Conservation (phyloP, 2,797 vertebrate species). For the Pitangus sulphuratus region DNA sequence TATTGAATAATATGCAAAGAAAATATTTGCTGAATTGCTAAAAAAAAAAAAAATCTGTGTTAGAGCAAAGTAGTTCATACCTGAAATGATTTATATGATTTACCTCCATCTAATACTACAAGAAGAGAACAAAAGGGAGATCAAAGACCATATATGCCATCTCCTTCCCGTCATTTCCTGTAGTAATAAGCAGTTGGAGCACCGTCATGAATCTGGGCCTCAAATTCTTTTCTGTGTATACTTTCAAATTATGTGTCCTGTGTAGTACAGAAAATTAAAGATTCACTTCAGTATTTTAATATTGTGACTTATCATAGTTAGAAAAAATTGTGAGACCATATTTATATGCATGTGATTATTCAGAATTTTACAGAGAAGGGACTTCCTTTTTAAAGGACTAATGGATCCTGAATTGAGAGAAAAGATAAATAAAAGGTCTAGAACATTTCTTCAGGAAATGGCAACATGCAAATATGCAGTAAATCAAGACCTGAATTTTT, state of each 20-base stretch:
- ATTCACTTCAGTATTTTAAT: background rate
- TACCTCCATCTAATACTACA: background rate
- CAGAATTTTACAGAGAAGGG: background rate
- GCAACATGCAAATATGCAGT: background rate
- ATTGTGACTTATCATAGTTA: background rate
- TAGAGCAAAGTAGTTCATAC: background rate
- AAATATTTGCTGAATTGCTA: background rate
- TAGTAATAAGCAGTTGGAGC: background rate
- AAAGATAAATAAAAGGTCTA: background rate
- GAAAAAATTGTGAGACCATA: background rate
- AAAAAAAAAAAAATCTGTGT: background rate
- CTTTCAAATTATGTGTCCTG: background rate
- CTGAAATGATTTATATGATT: background rate
- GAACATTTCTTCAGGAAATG: background rate
- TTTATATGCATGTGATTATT: background rate
- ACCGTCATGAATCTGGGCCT: background rate
- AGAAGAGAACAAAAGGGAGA: background rate
- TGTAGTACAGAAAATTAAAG: background rate
- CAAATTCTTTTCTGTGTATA: background rate
- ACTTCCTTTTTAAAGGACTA: background rate
- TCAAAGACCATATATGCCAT: background rate
- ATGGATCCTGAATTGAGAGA: background rate
- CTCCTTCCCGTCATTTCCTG: background rate
- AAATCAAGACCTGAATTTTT: background rate
- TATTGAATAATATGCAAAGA: background rate